Evolutionary conservation across 2,113 vertebrate species (phyloP).

Genomic region (Suncus etruscus): DNA sequence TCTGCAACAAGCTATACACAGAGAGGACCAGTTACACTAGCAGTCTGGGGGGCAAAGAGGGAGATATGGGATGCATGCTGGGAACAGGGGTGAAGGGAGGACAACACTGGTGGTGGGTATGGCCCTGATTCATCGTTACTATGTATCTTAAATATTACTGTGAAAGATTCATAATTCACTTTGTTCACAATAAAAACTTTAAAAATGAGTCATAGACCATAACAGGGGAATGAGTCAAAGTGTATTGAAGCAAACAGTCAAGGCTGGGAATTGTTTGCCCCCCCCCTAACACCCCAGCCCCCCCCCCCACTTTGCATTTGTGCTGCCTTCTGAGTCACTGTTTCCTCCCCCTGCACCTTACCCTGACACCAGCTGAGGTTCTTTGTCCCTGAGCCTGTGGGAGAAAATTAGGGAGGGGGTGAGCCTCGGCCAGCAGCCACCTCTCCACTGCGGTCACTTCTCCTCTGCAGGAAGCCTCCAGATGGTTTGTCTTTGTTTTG

Average conservation of each 20-base stretch:
- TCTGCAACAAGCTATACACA: too few relatives aligned
- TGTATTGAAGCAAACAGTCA: slow-evolving; percentile 14
- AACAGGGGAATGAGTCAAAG: not conserved
- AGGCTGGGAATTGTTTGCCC: not conserved
- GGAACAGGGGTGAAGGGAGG: too few relatives aligned
- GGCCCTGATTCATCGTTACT: too few relatives aligned
- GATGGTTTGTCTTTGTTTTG: too few relatives aligned
- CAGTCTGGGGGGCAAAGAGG: too few relatives aligned
- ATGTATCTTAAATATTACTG: too few relatives aligned
- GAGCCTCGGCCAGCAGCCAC: not conserved
- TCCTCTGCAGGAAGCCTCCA: not conserved
- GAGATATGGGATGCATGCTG: too few relatives aligned
- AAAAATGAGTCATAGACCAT: not conserved
- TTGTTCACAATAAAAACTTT: too few relatives aligned
- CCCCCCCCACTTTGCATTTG: not conserved
- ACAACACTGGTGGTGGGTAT: too few relatives aligned
- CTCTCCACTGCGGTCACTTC: not conserved
- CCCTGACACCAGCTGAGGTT: not conserved
- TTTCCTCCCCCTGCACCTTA: not conserved
- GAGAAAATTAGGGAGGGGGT: not conserved
- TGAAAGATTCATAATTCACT: too few relatives aligned
- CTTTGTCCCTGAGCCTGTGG: not conserved
- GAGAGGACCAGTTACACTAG: too few relatives aligned
- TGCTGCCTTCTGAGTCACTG: not conserved
- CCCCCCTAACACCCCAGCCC: not conserved